These are phyloP conservation scores for Congeria kusceri DNA, from an alignment of 2,888 invertebrate genomes.

Conservation along the genomic window DNA sequence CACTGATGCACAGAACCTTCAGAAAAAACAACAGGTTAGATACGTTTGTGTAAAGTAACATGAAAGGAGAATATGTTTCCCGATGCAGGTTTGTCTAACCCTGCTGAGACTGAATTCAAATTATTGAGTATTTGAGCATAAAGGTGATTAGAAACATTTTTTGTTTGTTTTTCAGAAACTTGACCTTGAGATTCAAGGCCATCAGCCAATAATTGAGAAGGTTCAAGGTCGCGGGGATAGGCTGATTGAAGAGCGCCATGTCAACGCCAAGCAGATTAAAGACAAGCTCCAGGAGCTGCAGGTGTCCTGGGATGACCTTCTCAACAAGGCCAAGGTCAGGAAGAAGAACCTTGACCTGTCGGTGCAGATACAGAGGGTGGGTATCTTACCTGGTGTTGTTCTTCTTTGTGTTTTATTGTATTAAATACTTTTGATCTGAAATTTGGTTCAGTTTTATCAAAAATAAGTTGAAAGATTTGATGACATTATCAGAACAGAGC, in stretches of 20 bases:
- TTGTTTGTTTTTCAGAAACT: constrained; percentile 88
- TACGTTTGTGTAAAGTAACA: not conserved
- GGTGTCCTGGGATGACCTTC: constrained; percentile 91
- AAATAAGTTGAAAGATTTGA: no score
- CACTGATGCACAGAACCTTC: constrained; percentile 95
- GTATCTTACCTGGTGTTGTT: constrained; percentile 12
- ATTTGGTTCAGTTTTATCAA: no score
- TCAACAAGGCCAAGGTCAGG: constrained; percentile 90
- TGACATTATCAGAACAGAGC: no score
- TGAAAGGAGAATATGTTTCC: no score
- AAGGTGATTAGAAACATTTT: no score
- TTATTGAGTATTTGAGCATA: no score
- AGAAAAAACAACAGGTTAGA: constrained; percentile 93
- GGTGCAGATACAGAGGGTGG: constrained; percentile 92
- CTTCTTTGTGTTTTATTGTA: no score
- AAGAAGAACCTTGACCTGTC: constrained; percentile 93
- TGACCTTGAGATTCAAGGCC: constrained; percentile 94
- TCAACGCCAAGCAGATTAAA: constrained; percentile 92
- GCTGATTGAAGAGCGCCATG: constrained; percentile 92
- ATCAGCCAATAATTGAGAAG: constrained; percentile 93
- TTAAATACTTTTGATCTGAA: no score
- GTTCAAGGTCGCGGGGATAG: constrained; percentile 92
- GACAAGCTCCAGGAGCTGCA: constrained; percentile 91
- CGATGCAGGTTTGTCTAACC: no score
- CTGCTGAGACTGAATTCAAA: no score